Evolutionary conservation across 2,797 vertebrate species (phyloP), one percentile per base, ranked within the genome.

Genomic region (Pygocentrus nattereri): DNA sequence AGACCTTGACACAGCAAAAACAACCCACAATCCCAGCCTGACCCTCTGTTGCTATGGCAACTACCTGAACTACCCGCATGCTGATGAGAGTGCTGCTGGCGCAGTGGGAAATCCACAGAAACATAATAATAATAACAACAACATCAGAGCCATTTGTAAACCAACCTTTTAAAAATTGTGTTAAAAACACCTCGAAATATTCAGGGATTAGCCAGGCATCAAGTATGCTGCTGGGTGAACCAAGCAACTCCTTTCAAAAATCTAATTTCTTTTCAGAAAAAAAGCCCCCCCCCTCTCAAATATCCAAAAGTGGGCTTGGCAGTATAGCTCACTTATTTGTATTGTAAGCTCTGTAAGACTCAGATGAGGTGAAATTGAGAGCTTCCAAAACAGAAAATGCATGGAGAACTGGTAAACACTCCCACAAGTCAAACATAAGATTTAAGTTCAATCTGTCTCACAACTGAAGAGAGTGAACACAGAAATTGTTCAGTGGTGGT

Each of bases 41-140:
- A 92, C 94, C 91, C 86, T 78, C 89, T 88, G 93, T 94, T 94
- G 91, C 93, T 88, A 94, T 93, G 82, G 93, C 85, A 94, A 95
- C 93, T 19, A 89, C 87, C 30, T 16, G 69, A 65, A 65, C 52
- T 19, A 61, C 64, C 75, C 7, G 4, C 25, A 27, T 34, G 61
- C 59, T 30, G 12, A 50, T 76, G 27, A 4, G 21, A 27, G 19
- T 15, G 23, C 30, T 61, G 58, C 23, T 56, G 1, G 5, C 23
- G 54, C n/a, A 5, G 21, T 13, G 64, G 69, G 5, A 61, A 59
- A 69, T 58, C 72, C 64, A 50, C 38, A 23, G 50, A 65, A 54
- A 58, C 25, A 4, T 38, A 18, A 13, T 54, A 58, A 47, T 21
- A 71, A 50, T 15, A 18, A 49, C 16, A 18, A 49, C 16, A 10